Evolutionary conservation across 2,888 invertebrate genomes (phyloP).

Genomic region (Drosophila maculinotata): DNA sequence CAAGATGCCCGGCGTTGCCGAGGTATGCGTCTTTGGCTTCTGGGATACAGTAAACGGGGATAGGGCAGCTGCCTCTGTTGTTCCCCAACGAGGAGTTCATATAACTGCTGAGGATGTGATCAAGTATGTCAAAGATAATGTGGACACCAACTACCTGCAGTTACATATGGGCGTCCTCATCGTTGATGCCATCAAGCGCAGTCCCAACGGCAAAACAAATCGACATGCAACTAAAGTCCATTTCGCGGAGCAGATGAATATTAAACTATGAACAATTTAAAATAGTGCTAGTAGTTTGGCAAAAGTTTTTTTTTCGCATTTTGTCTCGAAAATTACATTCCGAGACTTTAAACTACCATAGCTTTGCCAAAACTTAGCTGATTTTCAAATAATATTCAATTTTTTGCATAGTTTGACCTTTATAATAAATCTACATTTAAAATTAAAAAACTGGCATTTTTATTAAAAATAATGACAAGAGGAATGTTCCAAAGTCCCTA

Average conservation of each 20-base stretch:
- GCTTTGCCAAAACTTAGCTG: no score
- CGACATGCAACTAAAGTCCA: conserved; percentile 48
- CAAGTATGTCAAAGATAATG: conserved; percentile 35
- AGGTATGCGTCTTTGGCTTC: conserved; percentile 75
- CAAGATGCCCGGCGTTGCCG: conserved; percentile 62
- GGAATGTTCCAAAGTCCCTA: no score
- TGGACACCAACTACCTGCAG: conserved; percentile 48
- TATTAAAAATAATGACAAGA: no score
- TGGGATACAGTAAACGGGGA: conserved; percentile 52
- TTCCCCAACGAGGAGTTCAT: conserved; percentile 21
- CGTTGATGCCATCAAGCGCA: conserved; percentile 54
- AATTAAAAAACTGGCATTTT: no score
- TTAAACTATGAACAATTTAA: no score
- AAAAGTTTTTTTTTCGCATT: no score
- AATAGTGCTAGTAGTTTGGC: no score
- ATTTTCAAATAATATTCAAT: no score
- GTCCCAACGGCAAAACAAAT: conserved; percentile 61
- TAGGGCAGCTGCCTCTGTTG: conserved; percentile 72
- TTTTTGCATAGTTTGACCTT: no score
- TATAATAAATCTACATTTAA: no score
- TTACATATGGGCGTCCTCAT: conserved; percentile 61
- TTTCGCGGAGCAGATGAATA: conserved; percentile 23
- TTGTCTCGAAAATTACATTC: no score
- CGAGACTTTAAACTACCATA: no score
- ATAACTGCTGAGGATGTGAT: conserved; percentile 51